Evolutionary conservation across 2,888 invertebrate species (phyloP).

Genomic region (Lymantria monacha): DNA sequence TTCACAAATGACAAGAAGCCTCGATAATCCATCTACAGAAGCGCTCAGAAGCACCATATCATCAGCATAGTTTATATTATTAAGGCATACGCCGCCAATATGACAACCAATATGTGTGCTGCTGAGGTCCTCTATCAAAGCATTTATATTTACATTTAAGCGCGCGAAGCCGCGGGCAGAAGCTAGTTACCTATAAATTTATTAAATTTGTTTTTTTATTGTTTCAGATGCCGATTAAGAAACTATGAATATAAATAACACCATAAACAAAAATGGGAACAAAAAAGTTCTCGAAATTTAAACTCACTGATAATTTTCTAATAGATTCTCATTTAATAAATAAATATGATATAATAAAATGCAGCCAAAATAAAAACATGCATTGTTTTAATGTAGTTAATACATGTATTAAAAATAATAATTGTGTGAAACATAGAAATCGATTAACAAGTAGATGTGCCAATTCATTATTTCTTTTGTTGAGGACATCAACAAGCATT

Average conservation of each 20-base stretch:
- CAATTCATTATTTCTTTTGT: conserved; percentile 66
- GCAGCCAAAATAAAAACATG: conserved; percentile 12
- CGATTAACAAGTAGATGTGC: conserved; percentile 63
- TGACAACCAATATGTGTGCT: too few relatives aligned
- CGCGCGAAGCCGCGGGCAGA: too few relatives aligned
- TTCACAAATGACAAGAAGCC: too few relatives aligned
- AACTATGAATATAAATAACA: conserved; percentile 5
- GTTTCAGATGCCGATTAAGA: conserved; percentile 27
- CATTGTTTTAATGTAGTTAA: conserved; percentile 11
- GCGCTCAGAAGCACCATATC: too few relatives aligned
- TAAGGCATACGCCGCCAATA: too few relatives aligned
- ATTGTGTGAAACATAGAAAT: conserved; percentile 17
- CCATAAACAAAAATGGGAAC: conserved; percentile 19
- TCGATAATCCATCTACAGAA: too few relatives aligned
- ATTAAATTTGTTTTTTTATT: conserved; percentile 9
- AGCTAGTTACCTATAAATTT: background rate
- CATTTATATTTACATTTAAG: too few relatives aligned
- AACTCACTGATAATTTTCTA: conserved; percentile 4
- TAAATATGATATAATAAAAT: conserved; percentile 8
- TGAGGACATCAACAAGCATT: conserved; percentile 53
- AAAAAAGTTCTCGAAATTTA: conserved; percentile 8
- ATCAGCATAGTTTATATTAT: too few relatives aligned
- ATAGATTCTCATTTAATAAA: conserved; percentile 4
- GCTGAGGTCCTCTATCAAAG: too few relatives aligned
- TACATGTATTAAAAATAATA: conserved; percentile 12